These are phyloP conservation scores for Drosophila tripunctata DNA, from an alignment of 2,888 invertebrate genomes.

Conservation along the genomic window DNA sequence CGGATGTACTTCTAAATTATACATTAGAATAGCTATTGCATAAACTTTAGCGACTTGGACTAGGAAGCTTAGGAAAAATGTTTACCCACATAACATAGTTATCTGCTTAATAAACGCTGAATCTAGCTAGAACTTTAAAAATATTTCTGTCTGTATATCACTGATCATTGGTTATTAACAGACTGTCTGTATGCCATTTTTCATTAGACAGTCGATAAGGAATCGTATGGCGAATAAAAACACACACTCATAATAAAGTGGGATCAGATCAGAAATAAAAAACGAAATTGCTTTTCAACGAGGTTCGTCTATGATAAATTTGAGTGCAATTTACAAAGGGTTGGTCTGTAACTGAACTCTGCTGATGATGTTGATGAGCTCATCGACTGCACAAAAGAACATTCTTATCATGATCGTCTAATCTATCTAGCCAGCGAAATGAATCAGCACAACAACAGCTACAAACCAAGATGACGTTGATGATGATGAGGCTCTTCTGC, in stretches of 20 bases:
- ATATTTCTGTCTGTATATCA: slow-evolving; percentile 36
- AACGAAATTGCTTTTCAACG: slow-evolving; percentile 66
- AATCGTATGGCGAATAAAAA: slow-evolving; percentile 29
- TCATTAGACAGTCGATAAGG: slow-evolving; percentile 41
- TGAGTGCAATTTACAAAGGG: slow-evolving; percentile 66
- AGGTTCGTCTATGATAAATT: slow-evolving; percentile 53
- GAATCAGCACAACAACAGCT: slow-evolving; percentile 60
- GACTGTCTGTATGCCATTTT: slow-evolving; percentile 44
- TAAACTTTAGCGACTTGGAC: too few relatives aligned
- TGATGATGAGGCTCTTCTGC: slow-evolving; percentile 8
- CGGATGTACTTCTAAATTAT: neutral
- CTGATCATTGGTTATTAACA: slow-evolving; percentile 14
- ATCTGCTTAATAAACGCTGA: too few relatives aligned
- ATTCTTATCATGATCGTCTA: slow-evolving; percentile 68
- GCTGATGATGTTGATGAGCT: slow-evolving; percentile 60
- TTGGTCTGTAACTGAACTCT: slow-evolving; percentile 27
- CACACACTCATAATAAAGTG: slow-evolving; percentile 59
- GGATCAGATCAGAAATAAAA: slow-evolving; percentile 57
- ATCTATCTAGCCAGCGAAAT: slow-evolving; percentile 57
- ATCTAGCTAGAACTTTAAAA: neutral
- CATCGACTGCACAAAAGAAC: slow-evolving; percentile 65
- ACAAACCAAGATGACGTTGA: slow-evolving; percentile 18
- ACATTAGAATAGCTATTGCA: too few relatives aligned
- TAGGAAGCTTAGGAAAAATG: too few relatives aligned
- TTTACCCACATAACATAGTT: too few relatives aligned